Conservation (phyloP, 1,140 invertebrate species). For the Plectrocnemia conspersa region DNA sequence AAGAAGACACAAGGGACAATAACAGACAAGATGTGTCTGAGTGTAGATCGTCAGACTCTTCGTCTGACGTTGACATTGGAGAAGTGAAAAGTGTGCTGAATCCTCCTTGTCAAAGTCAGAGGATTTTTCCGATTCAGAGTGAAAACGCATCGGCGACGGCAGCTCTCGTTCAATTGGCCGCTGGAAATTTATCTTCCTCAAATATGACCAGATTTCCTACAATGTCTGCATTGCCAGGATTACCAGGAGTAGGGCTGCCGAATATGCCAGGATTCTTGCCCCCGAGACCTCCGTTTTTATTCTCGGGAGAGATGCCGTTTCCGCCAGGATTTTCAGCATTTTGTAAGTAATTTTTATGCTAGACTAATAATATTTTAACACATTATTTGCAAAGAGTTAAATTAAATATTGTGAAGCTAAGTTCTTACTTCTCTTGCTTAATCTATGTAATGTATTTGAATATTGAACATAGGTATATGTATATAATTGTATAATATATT, state of each 20-base stretch:
- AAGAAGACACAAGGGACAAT: background rate
- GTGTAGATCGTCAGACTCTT: conserved; percentile 36
- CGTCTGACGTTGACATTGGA: conserved; percentile 48
- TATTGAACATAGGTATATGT: too few species aligned
- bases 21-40: conserved; percentile 32
- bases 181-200: background rate
- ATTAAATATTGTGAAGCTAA: too few species aligned
- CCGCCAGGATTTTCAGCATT: conserved; percentile 60
- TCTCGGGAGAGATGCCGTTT: conserved; percentile 44
- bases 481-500: too few species aligned
- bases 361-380: too few species aligned
- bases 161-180: conserved; percentile 11
- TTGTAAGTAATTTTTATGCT: conserved; percentile 55
- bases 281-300: conserved; percentile 39
- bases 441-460: too few species aligned
- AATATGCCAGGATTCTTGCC: conserved; percentile 38
- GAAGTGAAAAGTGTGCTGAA: conserved; percentile 35
- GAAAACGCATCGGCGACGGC: conserved; percentile 5
- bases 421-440: too few species aligned
- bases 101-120: background rate
- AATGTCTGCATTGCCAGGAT: conserved; percentile 7
- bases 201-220: background rate
- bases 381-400: too few species aligned
- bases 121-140: conserved; percentile 3
- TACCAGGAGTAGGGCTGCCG: background rate